Evolutionary conservation across 1,140 invertebrate genomes (phyloP), one percentile per base, ranked within the genome.

Genomic region (Bombus turneri): DNA sequence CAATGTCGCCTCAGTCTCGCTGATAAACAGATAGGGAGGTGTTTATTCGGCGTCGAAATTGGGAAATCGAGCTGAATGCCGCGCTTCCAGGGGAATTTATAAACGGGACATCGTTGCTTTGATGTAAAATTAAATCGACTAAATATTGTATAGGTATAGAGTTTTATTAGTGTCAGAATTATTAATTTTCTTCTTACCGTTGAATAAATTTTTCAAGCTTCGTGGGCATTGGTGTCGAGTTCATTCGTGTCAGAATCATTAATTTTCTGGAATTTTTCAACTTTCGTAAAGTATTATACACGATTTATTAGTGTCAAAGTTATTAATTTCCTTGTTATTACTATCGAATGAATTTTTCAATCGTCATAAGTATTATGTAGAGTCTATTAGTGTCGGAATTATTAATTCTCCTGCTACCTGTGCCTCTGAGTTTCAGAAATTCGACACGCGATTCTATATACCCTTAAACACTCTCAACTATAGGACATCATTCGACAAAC

Each of bases 41-140:
- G 47, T 76, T 59, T 76, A 57, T 34, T 25, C 74, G 31, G 15
- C 28, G 34, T 66, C 59, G 62, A 66, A 66, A 66, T 78, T 43
- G 59, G 31, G 64, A 37, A 69, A 80, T 80, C 15, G 74, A 59
- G 12, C 22, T n/a, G 59, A 28, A 62, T 62, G 59, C 28, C 28
- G 28, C 59, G 28, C 59, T 62, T 62, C 12, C 59, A 62, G 2
- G 59, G 28, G 28, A 28, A 28, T 28, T 62, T 28, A 62, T 62
- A 62, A 62, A 62, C 28, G 28, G 59, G 10, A 62, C 59, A 62
- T 28, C 59, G 25, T n/a, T 12, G 18, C 47, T 53, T 53, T 53
- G 47, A 53, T 53, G 47, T 53, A 22, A 53, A 53, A 53, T 53
- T 53, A 53, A 53, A 53, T 53, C 47, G 28, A n/a, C 28, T 28